phyloP scores from a whole-genome alignment of 1,140 invertebrate genomes.

The Trichonephila clavata region DNA sequence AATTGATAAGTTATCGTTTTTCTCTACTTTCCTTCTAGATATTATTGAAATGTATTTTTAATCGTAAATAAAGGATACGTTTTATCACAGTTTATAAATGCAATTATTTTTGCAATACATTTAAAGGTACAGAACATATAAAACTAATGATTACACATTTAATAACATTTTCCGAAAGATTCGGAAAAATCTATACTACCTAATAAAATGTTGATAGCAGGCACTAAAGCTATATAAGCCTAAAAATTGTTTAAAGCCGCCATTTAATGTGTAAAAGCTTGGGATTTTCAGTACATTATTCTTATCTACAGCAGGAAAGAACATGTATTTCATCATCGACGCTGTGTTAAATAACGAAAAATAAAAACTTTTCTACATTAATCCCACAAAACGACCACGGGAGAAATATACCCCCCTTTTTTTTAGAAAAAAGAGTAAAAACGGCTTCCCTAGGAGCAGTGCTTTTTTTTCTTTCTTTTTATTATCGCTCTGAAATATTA shows the following conservation, averaged over 20 bases:
- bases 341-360: background rate
- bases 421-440: background rate
- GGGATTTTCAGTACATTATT: background rate
- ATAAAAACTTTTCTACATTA: constrained; percentile 16
- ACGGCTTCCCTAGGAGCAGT: background rate
- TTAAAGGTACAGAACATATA: too few species aligned
- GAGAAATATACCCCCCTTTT: background rate
- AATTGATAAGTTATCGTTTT: too few species aligned
- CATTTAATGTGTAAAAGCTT: background rate
- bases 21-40: too few species aligned
- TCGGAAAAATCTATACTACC: too few species aligned
- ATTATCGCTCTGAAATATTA: background rate
- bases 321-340: background rate
- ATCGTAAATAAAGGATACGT: too few species aligned
- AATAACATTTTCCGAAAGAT: too few species aligned
- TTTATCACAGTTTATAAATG: too few species aligned
- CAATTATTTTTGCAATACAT: too few species aligned
- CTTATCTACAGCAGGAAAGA: background rate
- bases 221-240: background rate
- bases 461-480: background rate
- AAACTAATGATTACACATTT: too few species aligned
- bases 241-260: background rate
- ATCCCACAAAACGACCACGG: background rate
- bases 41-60: too few species aligned
- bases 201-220: too few species aligned